Conservation (phyloP, 2,888 invertebrate genomes). For the Beris chalybata region DNA sequence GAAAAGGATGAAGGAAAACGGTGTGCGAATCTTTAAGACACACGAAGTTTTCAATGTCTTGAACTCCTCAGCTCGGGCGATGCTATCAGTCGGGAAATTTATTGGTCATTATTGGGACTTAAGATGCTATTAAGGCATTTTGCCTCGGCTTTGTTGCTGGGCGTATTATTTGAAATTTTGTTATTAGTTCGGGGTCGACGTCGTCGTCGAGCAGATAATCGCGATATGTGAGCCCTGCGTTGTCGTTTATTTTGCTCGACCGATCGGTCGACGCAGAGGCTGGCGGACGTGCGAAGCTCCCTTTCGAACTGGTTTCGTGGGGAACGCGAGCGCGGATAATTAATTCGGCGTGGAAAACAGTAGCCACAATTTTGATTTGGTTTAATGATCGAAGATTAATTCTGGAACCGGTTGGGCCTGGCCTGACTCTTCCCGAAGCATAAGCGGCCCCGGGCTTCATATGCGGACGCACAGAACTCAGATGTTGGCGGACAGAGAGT, state of each 20-base stretch:
- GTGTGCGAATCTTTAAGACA: no score
- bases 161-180: slow-evolving; percentile 26
- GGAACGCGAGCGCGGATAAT: slow-evolving; percentile 38
- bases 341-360: slow-evolving; percentile 44
- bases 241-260: not conserved
- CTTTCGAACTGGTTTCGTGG: not conserved
- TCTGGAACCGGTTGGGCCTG: slow-evolving; percentile 40
- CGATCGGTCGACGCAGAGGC: not conserved
- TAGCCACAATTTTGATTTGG: slow-evolving; percentile 44
- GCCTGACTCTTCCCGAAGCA: slow-evolving; percentile 16
- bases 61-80: slow-evolving; percentile 27
- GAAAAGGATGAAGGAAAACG: no score
- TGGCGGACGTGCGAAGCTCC: no score
- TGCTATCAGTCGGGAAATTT: slow-evolving; percentile 41
- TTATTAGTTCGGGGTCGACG: slow-evolving; percentile 22
- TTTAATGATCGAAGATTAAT: slow-evolving; percentile 41
- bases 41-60: no score
- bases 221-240: not conserved
- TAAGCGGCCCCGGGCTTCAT: slow-evolving; percentile 17
- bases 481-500: slow-evolving; percentile 2
- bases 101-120: slow-evolving; percentile 42
- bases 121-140: slow-evolving; percentile 40
- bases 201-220: slow-evolving; percentile 1
- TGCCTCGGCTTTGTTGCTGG: slow-evolving; percentile 29
- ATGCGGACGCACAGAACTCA: slow-evolving; percentile 1